phyloP scores from a whole-genome alignment of 37 sponge, comb jelly and placozoan genomes.

The Corticium candelabrum region DNA sequence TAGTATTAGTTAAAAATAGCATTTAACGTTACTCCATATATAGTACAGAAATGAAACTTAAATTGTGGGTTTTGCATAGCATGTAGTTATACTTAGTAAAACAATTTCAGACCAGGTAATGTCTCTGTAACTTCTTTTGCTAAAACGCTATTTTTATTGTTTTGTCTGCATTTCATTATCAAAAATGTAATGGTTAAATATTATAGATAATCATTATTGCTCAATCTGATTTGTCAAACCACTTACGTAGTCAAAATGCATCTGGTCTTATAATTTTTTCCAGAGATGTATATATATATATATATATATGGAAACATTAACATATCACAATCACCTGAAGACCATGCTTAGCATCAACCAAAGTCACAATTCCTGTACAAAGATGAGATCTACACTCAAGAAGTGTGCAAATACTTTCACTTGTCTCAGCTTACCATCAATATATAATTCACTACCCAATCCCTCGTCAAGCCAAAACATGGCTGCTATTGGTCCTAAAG shows the following conservation, averaged over 20 bases:
- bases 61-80: too few relatives aligned
- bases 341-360: conserved; percentile 67
- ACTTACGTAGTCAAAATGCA: conserved; percentile 44
- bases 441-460: conserved; percentile 68
- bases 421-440: conserved; percentile 49
- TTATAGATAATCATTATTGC: conserved; percentile 1
- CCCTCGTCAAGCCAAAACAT: conserved; percentile 93
- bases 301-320: not conserved
- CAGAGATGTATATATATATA: not conserved
- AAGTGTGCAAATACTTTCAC: not conserved
- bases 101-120: too few relatives aligned
- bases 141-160: too few relatives aligned
- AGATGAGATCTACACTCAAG: not conserved
- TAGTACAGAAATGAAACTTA: too few relatives aligned
- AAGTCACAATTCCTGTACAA: conserved; percentile 64
- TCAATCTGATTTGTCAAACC: conserved; percentile 15
- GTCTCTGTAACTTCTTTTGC: too few relatives aligned
- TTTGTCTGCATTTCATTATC: too few relatives aligned
- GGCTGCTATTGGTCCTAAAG: conserved; percentile 61
- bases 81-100: too few relatives aligned
- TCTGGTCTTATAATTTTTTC: not conserved
- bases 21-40: too few relatives aligned
- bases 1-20: too few relatives aligned
- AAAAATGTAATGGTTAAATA: not conserved
- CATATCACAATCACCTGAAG: conserved; percentile 9